Base-by-base conservation (phyloP, 2,113 vertebrate species). In the Hystrix brachyura region DNA sequence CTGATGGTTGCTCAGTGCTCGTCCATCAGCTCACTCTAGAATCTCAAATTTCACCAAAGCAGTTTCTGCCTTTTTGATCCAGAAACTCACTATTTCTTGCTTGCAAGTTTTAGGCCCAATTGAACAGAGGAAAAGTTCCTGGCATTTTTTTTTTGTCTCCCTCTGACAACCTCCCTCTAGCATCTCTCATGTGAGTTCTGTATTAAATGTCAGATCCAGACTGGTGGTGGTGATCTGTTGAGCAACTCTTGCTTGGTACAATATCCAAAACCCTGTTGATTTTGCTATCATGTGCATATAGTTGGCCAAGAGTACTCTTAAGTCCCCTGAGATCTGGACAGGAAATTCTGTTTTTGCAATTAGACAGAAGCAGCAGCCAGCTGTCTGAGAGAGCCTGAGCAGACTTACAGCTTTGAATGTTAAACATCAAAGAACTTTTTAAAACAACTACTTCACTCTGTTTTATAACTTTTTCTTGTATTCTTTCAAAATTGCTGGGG, bases 401-500 rank as follows among this genome's bases (percentile, higher is more conserved):
- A 85, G 81, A 94, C n/a, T 90, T 84, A 83, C 3, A 85, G 29
- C 32, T 55, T 87, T 43, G 81, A 92, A 74, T 65, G 34, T 72
- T 91, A 18, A 93, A 72, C 55, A 5, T 78, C 60, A 82, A 65
- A 32, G n/a, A 18, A 69, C 9, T 67, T 53, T 71, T 51, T n/a
- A 60, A 55, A 38, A n/a, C 5, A 64, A 79, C 5, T 29, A 38
- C 14, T 76, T 17, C 18, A 32, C 27, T 81, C 7, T 55, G 13
- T 55, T 87, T 53, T 25, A 11, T n/a, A n/a, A 32, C 7, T 53
- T 67, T 89, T 82, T 19, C 21, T 80, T 72, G 46, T 78, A 18
- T 29, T 92, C 46, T 69, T 25, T 91, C 34, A 38, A 57, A 95
- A 90, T 74, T 67, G 23, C 1, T 4, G 32, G 90, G 25, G 23